Conservation (phyloP, 2,113 vertebrate species). For the Ailuropoda melanoleuca region DNA sequence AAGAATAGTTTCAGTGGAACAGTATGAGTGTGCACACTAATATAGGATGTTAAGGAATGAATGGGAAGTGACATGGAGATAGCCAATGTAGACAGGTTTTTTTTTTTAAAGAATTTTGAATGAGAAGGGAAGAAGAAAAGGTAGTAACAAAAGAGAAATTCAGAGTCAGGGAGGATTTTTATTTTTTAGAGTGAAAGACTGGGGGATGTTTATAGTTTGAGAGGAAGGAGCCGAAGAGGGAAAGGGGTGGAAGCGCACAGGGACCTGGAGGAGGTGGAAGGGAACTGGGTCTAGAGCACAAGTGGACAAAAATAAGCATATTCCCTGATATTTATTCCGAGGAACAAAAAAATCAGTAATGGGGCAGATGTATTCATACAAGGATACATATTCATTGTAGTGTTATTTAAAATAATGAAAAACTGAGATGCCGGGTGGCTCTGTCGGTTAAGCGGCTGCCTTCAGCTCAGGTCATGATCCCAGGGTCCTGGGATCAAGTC, state of each 20-base stretch:
- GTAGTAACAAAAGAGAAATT: slow-evolving; percentile 1
- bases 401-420: background rate
- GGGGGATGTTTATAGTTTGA: background rate
- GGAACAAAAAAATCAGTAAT: background rate
- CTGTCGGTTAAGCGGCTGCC: background rate
- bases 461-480: background rate
- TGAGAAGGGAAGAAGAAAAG: background rate
- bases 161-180: background rate
- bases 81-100: background rate
- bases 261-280: background rate
- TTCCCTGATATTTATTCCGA: background rate
- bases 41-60: background rate
- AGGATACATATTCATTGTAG: background rate
- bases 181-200: background rate
- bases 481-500: background rate
- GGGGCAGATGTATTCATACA: background rate
- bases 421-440: background rate
- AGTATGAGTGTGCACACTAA: background rate
- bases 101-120: background rate
- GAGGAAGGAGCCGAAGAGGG: background rate
- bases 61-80: background rate
- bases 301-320: background rate
- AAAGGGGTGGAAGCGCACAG: background rate
- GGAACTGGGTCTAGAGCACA: background rate
- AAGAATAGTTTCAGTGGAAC: background rate